Evolutionary conservation across 2,888 invertebrate species (phyloP), one percentile per base, ranked within the genome.

Genomic region (Pocota personata): DNA sequence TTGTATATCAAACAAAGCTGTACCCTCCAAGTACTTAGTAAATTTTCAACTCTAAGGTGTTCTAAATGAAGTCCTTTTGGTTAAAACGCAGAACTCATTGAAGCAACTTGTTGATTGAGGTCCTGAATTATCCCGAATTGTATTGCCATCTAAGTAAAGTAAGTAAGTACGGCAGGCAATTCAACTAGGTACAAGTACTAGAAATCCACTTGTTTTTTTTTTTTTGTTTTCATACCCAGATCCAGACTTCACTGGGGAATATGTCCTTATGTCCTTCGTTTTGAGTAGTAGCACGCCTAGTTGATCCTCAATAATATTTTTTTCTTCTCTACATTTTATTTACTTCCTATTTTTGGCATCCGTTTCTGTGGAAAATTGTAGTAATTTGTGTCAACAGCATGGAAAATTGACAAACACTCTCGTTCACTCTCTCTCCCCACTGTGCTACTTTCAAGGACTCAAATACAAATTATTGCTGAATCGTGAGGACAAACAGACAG

Each of bases 361-460:
- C 43, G 43, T 62, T 73, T 73, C 57, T 52, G 40, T 46, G 57
- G 52, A 62, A 73, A 73, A 73, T 73, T 52, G 73, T 52, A 62
- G 62, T 62, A 73, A 73, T 73, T 73, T 73, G 32, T 73, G 73
- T 73, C 73, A 73, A 73, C 73, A 73, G 14, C 52, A 73, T 62
- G 24, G 62, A 62, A 73, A 73, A 73, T 62, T 73, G 62, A 62
- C 46, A 73, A 73, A 62, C 37, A 73, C 73, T 73, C 62, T 43
- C 24, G 21, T 8, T 66, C 24, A 24, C 8, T 57, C 24, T 10
- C 52, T 5, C 30, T 16, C 69, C 5, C 1, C 2, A 10, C 3
- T 66, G 30, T 46, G 37, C 10, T 12, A 7, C 40, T 48, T 37
- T 73, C 73, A 62, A 73, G 62, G 73, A 73, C 62, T 52, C 50